These are phyloP conservation scores for Anneissia japonica DNA, from an alignment of 35 echinoderm and acorn worm species.

Conservation along the genomic window DNA sequence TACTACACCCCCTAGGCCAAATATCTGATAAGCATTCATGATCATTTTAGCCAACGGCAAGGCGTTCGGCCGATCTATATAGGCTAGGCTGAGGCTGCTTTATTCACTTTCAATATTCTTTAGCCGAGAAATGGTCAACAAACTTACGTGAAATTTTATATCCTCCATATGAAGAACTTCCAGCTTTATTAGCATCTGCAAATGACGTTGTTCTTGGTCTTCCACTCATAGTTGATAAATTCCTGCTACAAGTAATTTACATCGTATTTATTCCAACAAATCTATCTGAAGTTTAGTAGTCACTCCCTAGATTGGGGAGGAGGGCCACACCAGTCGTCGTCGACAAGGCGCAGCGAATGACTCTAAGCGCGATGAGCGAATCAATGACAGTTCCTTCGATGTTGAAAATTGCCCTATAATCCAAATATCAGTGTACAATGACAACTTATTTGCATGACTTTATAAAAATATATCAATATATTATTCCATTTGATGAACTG, in stretches of 20 bases:
- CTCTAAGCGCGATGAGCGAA: neutral
- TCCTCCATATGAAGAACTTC: conserved; percentile 85
- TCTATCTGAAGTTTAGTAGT: neutral
- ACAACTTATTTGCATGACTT: neutral
- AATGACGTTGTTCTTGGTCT: conserved; percentile 99
- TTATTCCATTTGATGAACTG: neutral
- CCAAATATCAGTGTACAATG: neutral
- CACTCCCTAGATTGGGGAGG: neutral
- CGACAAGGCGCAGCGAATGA: neutral
- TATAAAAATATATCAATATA: neutral
- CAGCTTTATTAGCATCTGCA: conserved; percentile 91
- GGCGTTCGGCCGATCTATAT: no score
- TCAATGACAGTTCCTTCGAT: neutral
- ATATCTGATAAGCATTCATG: no score
- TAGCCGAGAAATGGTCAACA: neutral
- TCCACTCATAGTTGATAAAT: conserved; percentile 93
- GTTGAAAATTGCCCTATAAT: neutral
- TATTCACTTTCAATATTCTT: neutral
- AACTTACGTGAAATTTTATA: conserved; percentile 99
- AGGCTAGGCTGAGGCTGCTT: neutral
- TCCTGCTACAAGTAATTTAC: neutral
- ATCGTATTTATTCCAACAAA: neutral
- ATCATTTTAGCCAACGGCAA: no score
- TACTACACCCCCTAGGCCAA: no score
- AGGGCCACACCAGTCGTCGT: neutral